Conservation (phyloP, 2,113 vertebrate species). For the Callaeas wilsoni region DNA sequence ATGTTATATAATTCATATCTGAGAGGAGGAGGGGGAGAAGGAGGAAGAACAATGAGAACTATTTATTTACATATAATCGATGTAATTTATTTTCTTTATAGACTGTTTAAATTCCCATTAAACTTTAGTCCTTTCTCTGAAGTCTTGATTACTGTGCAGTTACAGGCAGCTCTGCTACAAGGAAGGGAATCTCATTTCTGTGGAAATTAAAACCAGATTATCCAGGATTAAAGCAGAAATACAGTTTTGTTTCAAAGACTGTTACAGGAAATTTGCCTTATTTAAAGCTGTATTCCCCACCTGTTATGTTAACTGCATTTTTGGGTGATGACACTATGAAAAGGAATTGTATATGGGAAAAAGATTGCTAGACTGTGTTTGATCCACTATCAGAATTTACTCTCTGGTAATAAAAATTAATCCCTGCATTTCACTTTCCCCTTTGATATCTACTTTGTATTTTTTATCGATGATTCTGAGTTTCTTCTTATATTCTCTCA, state of each 20-base stretch:
- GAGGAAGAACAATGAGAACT: not conserved
- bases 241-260: constrained; percentile 21
- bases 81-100: not conserved
- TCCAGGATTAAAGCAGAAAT: constrained; percentile 16
- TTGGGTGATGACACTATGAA: not conserved
- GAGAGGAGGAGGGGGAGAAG: not conserved
- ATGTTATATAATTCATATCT: not conserved
- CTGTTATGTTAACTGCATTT: constrained; percentile 27
- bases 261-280: not conserved
- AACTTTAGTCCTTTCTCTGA: not conserved
- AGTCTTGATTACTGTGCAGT: not conserved
- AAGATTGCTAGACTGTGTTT: not conserved
- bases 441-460: not conserved
- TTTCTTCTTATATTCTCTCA: not conserved
- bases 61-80: not conserved
- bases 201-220: constrained; percentile 39
- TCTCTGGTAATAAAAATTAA: not conserved
- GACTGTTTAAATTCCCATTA: constrained; percentile 5
- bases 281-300: not conserved
- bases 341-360: not conserved
- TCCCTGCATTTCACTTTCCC: not conserved
- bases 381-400: not conserved
- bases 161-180: not conserved
- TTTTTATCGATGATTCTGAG: not conserved
- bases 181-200: constrained; percentile 36